phyloP scores from a whole-genome alignment of 2,797 vertebrate genomes.

The Mormyrus hasselquistii region DNA sequence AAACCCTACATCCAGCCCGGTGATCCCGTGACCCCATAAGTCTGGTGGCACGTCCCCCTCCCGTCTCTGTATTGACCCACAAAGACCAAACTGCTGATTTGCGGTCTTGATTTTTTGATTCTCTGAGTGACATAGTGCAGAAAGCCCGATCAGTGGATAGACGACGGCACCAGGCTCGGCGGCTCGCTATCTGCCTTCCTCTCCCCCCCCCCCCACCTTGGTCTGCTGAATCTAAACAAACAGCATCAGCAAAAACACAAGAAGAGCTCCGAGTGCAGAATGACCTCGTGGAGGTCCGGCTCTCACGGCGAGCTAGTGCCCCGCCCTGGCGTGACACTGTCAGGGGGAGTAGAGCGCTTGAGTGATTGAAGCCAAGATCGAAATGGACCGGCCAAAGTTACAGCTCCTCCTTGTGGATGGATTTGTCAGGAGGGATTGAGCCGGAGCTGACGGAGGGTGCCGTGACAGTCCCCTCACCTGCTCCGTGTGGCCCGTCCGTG shows the following conservation, averaged over 20 bases:
- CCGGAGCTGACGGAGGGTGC: neutral
- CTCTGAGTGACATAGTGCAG: neutral
- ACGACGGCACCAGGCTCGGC: neutral
- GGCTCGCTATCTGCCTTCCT: neutral
- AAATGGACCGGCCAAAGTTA: conserved; percentile 1
- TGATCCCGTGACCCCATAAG: neutral
- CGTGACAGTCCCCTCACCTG: neutral
- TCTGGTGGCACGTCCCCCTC: neutral
- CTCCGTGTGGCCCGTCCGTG: neutral
- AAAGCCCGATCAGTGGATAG: neutral
- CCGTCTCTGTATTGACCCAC: neutral
- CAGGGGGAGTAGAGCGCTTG: neutral
- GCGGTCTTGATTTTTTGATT: neutral
- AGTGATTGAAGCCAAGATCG: neutral
- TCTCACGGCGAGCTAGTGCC: neutral
- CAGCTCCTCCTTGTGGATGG: conserved; percentile 17
- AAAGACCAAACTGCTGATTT: neutral
- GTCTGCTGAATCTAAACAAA: neutral
- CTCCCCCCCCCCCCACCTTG: neutral
- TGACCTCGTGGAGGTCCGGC: neutral
- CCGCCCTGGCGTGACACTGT: neutral
- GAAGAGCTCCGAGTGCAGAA: neutral
- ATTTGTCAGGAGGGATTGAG: neutral
- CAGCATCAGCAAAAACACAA: neutral
- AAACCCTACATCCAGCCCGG: neutral